Base-by-base conservation (phyloP, 1,140 invertebrate genomes). In the Trissolcus basalis region DNA sequence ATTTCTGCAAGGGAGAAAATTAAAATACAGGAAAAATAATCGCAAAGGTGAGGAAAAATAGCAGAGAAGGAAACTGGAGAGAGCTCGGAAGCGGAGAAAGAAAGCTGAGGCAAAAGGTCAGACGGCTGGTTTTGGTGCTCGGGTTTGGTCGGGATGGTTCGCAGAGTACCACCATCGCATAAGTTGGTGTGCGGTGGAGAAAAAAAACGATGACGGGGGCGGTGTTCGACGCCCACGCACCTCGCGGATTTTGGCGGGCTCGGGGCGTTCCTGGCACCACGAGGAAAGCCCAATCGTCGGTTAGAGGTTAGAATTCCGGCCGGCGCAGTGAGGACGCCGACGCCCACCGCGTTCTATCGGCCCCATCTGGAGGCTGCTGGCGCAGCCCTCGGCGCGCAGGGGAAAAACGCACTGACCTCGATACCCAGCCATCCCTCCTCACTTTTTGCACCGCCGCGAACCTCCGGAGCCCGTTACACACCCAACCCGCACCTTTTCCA, bases 351-450 rank as follows among this genome's bases (percentile, higher is more conserved):
- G 77, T 82, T 77, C 78, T 78, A 63, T 58, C 76, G 63, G 78
- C 69, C 78, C 81, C 82, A 61, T 79, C 71, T 70, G 78, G 77
- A 69, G 75, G 75, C 78, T 68, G 71, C 59, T 65, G 82, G 81
- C 85, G 87, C 86, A 86, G 81, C 82, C 77, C 70, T 65, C 79
- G 61, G 65, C 83, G 86, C 86, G 86, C 86, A 87, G 84, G 85
- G 84, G 85, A 87, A 87, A 88, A 88, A 87, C 84, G 82, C 81
- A 78, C 86, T 86, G 85, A 87, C 86, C 86, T 85, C 86, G 81
- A 87, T 86, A 87, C 81, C 80, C 73, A 77, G 74, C 74, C 78
- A 68, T 71, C 71, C 78, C 79, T 74, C 60, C 59, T 74, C 63
- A 32, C 19, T 64, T 64, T 74, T 64, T 61, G 60, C 59, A 8